Conservation (phyloP, 2,888 invertebrate species). For the Slavum lentiscoides region DNA sequence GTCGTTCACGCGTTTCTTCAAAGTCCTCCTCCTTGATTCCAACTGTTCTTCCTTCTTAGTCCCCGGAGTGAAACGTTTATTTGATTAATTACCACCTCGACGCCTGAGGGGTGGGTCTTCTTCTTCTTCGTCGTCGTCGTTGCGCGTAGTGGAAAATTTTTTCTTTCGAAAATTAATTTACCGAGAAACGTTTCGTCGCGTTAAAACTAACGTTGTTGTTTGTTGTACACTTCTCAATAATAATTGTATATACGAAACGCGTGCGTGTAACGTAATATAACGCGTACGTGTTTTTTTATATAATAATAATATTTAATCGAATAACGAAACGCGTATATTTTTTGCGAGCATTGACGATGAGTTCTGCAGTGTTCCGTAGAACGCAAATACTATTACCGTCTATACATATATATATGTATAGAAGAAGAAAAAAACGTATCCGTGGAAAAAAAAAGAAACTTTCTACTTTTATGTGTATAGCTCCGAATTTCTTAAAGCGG, state of each 20-base stretch:
- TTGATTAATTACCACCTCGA: background rate
- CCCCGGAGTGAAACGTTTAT: background rate
- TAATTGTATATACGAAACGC: too few relatives aligned
- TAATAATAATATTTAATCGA: too few relatives aligned
- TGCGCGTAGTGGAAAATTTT: background rate
- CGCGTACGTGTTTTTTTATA: too few relatives aligned
- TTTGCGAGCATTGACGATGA: too few relatives aligned
- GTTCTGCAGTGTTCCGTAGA: too few relatives aligned
- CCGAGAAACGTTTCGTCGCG: too few relatives aligned
- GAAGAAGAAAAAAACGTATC: background rate
- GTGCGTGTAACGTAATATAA: too few relatives aligned
- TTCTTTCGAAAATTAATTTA: background rate
- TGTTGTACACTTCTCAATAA: too few relatives aligned
- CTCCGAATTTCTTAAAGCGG: slow-evolving; percentile 1
- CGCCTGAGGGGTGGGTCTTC: background rate
- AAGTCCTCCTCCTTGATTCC: background rate
- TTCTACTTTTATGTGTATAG: slow-evolving; percentile 4
- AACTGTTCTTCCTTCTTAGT: background rate
- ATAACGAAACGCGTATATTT: too few relatives aligned
- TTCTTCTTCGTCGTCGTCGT: fast-evolving
- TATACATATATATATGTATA: background rate
- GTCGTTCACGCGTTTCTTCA: background rate
- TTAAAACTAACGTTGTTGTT: too few relatives aligned
- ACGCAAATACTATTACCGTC: too few relatives aligned
- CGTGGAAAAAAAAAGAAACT: background rate